A percentile compares a stretch with the other conserved stretches of the same genome.
These are phyloP conservation scores for Dryobotodes eremita DNA, from an alignment of 2,888 invertebrate species.

Conservation along the genomic window DNA sequence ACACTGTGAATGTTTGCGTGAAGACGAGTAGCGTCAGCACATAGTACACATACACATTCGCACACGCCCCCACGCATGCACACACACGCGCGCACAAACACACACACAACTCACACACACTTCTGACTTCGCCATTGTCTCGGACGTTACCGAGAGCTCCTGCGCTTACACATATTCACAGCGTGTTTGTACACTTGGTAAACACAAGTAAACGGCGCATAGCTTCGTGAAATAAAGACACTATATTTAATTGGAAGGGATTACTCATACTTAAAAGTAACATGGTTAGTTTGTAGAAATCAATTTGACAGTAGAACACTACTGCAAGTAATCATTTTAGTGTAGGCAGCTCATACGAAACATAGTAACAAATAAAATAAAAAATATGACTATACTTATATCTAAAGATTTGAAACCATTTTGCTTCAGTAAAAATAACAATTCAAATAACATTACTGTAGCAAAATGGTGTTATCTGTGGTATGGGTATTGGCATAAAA, in stretches of 20 bases:
- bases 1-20: too few relatives aligned
- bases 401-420: slow-evolving; percentile 1
- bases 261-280: neutral
- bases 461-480: neutral
- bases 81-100: too few relatives aligned
- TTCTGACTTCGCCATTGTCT: neutral
- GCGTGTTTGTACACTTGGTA: neutral
- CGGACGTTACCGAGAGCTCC: neutral
- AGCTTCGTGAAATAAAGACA: neutral
- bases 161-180: neutral
- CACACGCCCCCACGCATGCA: neutral
- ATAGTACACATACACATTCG: neutral
- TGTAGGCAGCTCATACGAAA: neutral
- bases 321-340: slow-evolving; percentile 18
- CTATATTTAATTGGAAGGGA: slow-evolving; percentile 1
- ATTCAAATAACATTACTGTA: neutral
- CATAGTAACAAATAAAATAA: neutral
- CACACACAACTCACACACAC: neutral
- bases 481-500: slow-evolving; percentile 6
- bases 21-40: neutral
- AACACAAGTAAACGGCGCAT: neutral
- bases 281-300: slow-evolving; percentile 20
- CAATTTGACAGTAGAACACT: slow-evolving; percentile 10
- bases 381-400: neutral
- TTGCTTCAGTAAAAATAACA: neutral